Evolutionary conservation across 2,113 vertebrate genomes (phyloP).

Genomic region (Leucopternis melanops): DNA sequence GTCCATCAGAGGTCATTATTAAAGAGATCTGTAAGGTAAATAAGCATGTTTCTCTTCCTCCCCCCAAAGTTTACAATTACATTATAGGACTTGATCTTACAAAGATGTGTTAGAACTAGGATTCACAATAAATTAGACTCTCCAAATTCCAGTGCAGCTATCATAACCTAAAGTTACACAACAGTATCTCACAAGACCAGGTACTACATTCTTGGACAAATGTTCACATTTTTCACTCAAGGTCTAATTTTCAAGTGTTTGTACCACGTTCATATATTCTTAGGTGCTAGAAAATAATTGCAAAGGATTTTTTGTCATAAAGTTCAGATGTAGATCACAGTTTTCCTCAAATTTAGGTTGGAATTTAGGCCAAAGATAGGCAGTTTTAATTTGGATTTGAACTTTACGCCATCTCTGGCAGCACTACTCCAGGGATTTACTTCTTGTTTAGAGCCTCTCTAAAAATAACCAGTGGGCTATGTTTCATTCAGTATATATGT

Average conservation of each 20-base stretch:
- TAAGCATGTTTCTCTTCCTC: neutral
- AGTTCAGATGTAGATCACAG: neutral
- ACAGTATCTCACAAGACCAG: neutral
- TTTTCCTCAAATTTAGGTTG: conserved; percentile 36
- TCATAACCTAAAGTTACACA: neutral
- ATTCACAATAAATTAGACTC: neutral
- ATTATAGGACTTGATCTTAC: neutral
- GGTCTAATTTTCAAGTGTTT: neutral
- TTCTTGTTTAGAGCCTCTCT: conserved; percentile 50
- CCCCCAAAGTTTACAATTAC: neutral
- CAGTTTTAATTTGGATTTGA: conserved; percentile 57
- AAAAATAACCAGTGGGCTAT: conserved; percentile 43
- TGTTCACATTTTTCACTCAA: neutral
- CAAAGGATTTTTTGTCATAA: neutral
- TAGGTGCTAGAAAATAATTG: neutral
- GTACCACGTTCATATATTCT: neutral
- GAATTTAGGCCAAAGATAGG: conserved; percentile 44
- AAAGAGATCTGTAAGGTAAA: neutral
- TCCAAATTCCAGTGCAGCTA: neutral
- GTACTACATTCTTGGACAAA: neutral
- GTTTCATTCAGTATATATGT: conserved; percentile 39
- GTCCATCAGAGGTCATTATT: neutral
- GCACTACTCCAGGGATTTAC: conserved; percentile 26
- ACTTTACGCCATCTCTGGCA: conserved; percentile 51
- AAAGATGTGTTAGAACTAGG: neutral